Base-by-base conservation (phyloP, 2,113 vertebrate species). In the Cyanoramphus novaezelandiae region DNA sequence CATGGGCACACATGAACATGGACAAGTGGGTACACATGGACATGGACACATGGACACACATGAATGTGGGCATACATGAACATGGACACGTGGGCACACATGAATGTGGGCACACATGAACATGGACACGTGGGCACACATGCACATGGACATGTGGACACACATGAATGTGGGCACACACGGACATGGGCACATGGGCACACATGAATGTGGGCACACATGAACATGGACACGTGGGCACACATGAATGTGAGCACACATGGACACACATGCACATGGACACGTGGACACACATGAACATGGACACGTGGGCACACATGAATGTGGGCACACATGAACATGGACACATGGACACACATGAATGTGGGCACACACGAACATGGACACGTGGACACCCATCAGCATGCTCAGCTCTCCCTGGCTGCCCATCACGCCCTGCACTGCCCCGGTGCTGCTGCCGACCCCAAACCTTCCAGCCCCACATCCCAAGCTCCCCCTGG, bases 321-420 rank as follows among this genome's bases (percentile, higher is more conserved):
- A 28, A 27, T 5, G 4, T 11, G 50, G 65, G n/a, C 50, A 43
- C 33, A 3, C 8, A 1, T 28, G 68, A 33, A 27, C 49, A 25
- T 1, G 13, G 55, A 37, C 11, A 10, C 8, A 4, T 10, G 50
- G 65, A n/a, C 49, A 41, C 31, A 3, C 8, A 1, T 31, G 68
- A 39, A 27, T 43, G 4, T 7, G 50, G 65, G 33, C 49, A 41
- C 31, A 3, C 8, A 1, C 28, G 67, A 35, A 27, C 49, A 28
- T 39, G 39, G 55, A 37, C 11, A 10, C 31, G 13, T 2, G 39
- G 25, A 33, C 25, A 0, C 0, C 0, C 6, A 0, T 0, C 10
- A 10, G 0, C 65, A 6, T 6, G 11, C 25, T 41, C 88, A 41
- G 46, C 3, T 2, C 87, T 21, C 13, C 35, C 63, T 10, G 1